These are phyloP conservation scores for Centropyge bicolor DNA, from an alignment of 2,797 vertebrate genomes.

Conservation along the genomic window DNA sequence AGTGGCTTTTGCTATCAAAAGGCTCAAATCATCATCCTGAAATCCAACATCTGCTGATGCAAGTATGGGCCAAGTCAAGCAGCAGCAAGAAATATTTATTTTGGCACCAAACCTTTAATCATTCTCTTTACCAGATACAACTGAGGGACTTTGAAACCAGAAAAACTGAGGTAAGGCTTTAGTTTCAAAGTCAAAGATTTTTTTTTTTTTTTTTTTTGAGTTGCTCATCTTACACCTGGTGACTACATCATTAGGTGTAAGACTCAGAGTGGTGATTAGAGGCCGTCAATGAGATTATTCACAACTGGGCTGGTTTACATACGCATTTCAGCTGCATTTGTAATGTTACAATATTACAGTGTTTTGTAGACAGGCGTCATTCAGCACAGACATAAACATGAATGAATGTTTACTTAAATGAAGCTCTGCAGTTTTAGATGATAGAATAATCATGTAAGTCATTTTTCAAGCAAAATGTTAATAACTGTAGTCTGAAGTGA, in stretches of 20 bases:
- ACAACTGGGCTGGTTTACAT: neutral
- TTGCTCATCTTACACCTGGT: conserved; percentile 37
- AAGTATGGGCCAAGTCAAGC: conserved; percentile 66
- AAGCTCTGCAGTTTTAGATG: neutral
- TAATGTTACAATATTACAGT: neutral
- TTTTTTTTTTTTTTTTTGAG: conserved; percentile 1
- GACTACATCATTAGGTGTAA: conserved; percentile 30
- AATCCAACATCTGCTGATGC: conserved; percentile 68
- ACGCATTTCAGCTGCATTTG: neutral
- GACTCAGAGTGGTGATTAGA: neutral
- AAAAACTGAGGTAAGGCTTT: conserved; percentile 43
- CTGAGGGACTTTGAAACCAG: conserved; percentile 60
- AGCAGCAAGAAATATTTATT: conserved; percentile 69
- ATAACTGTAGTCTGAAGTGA: neutral
- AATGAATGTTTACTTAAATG: conserved; percentile 1
- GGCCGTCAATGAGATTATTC: neutral
- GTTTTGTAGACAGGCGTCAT: neutral
- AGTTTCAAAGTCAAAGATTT: conserved; percentile 50
- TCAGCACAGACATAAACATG: neutral
- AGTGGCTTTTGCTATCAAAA: conserved; percentile 30
- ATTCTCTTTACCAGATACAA: conserved; percentile 63
- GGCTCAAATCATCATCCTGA: conserved; percentile 51
- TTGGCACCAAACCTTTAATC: conserved; percentile 67
- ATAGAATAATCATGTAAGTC: neutral
- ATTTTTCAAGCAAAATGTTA: neutral